These are phyloP conservation scores for Tenodera sinensis DNA, from an alignment of 2,888 invertebrate genomes.

Conservation along the genomic window DNA sequence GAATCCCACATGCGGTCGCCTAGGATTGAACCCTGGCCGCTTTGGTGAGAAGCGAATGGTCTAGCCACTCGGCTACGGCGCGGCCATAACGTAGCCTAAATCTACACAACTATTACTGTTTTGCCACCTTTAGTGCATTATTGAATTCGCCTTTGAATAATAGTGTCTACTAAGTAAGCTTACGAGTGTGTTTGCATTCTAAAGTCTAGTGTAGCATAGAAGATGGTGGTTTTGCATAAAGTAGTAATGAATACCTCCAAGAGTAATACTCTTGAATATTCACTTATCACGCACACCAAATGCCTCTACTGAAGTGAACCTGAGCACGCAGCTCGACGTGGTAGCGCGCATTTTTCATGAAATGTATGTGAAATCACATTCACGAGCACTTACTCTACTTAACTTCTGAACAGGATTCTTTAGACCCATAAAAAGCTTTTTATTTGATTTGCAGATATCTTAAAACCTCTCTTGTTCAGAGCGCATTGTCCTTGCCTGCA, in stretches of 20 bases:
- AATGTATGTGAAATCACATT: not conserved
- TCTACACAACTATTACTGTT: no score
- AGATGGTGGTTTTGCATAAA: not conserved
- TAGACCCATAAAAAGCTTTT: not conserved
- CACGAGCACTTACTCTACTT: not conserved
- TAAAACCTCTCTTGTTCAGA: not conserved
- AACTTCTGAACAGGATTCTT: not conserved
- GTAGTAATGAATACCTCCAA: not conserved
- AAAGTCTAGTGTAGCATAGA: not conserved
- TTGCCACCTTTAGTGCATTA: no score
- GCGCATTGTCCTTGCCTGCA: not conserved
- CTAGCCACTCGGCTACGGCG: no score
- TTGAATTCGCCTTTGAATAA: no score
- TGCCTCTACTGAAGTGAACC: not conserved
- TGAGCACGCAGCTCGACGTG: not conserved
- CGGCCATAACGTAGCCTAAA: no score
- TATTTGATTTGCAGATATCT: not conserved
- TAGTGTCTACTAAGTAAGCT: no score
- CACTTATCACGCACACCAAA: not conserved
- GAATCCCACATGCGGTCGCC: no score
- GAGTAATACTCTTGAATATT: not conserved
- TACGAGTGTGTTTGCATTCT: not conserved
- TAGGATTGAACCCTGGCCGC: no score
- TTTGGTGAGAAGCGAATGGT: no score
- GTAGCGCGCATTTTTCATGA: not conserved